Percentiles rank a stretch among this genome's conserved stretches.
phyloP scores from a whole-genome alignment of 2,888 invertebrate species.

The Stegophylla sp. region DNA sequence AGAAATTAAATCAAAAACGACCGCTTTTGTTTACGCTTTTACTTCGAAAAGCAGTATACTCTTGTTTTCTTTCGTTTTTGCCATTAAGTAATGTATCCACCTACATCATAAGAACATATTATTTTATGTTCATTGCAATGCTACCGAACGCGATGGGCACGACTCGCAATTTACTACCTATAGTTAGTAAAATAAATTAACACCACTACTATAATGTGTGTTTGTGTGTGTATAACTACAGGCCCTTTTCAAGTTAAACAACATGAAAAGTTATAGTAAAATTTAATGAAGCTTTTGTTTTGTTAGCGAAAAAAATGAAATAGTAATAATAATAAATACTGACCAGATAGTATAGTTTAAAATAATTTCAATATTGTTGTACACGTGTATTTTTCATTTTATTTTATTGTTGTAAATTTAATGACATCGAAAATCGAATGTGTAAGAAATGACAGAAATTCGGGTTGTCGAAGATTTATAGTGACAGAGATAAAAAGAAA shows the following conservation, averaged over 20 bases:
- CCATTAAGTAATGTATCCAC: no score
- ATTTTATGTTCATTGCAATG: background rate
- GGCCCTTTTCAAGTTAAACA: background rate
- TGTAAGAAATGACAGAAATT: no score
- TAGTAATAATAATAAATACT: background rate
- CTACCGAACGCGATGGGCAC: background rate
- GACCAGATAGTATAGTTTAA: background rate
- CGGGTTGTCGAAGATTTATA: no score
- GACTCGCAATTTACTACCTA: background rate
- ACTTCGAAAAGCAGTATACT: no score
- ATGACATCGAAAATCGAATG: no score
- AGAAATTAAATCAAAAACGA: no score
- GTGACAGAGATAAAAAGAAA: background rate
- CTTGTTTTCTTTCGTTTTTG: no score
- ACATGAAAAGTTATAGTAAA: background rate
- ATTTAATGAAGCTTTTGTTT: background rate
- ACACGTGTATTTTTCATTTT: no score
- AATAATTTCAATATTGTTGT: no score
- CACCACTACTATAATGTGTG: no score
- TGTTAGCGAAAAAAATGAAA: background rate
- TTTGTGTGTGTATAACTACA: background rate
- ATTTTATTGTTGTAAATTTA: no score
- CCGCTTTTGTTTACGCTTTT: no score
- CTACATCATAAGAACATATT: background rate
- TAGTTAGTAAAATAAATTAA: background rate